Evolutionary conservation across 2,888 invertebrate species (phyloP).

Genomic region (Ellobium chinense): DNA sequence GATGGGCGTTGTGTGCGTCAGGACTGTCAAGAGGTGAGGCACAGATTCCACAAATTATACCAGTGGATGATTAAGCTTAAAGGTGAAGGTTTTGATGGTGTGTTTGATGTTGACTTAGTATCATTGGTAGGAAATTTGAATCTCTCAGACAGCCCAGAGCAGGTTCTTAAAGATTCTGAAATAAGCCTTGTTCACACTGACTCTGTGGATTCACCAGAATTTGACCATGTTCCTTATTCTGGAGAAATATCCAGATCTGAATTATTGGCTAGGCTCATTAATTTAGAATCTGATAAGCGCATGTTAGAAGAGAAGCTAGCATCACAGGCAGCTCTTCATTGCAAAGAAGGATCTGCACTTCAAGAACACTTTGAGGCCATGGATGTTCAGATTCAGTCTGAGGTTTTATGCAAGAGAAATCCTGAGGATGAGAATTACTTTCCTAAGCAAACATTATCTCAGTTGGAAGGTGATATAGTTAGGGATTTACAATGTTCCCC

Average conservation of each 20-base stretch:
- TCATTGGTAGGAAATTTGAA: not conserved
- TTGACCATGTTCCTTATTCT: not conserved
- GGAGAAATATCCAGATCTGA: constrained; percentile 10
- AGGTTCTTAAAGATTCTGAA: not conserved
- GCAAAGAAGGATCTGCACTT: not conserved
- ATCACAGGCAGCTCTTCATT: constrained; percentile 7
- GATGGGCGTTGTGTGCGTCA: constrained; percentile 50
- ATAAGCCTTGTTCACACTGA: not conserved
- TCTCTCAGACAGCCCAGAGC: not conserved
- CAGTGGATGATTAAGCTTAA: constrained; percentile 43
- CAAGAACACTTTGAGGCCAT: not conserved
- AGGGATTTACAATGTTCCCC: too few species aligned
- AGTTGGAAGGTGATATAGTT: too few species aligned
- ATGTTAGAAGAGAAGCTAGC: constrained; percentile 33
- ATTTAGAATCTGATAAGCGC: constrained; percentile 29
- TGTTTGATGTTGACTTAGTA: constrained; percentile 23
- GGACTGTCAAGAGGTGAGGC: constrained; percentile 55
- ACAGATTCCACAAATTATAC: constrained; percentile 48
- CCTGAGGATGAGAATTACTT: not conserved
- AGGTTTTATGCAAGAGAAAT: not conserved
- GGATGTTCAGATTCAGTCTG: not conserved
- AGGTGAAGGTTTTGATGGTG: constrained; percentile 32
- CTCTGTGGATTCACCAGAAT: not conserved
- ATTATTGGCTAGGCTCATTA: constrained; percentile 21
- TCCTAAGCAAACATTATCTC: too few species aligned